These are phyloP conservation scores for Labroides dimidiatus DNA, from an alignment of 2,797 vertebrate species.

Conservation along the genomic window DNA sequence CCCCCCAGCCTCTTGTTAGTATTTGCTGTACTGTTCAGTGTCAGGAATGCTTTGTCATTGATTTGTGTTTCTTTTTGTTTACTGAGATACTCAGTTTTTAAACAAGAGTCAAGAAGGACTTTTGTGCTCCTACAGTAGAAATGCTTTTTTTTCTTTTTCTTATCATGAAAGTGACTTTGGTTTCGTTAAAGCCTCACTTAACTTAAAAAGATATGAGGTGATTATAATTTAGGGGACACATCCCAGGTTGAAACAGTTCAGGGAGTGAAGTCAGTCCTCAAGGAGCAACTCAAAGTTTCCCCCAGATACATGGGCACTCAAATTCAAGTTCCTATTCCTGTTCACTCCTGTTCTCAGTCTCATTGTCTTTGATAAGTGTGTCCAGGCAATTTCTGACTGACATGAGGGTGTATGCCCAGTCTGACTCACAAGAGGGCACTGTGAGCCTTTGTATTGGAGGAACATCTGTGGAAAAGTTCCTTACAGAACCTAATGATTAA, in stretches of 20 bases:
- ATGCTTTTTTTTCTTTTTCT: background rate
- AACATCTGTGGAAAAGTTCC: background rate
- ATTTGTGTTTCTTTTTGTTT: background rate
- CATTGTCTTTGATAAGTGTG: background rate
- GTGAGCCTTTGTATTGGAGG: slow-evolving; percentile 31
- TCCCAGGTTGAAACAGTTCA: slow-evolving; percentile 8
- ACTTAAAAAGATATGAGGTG: background rate
- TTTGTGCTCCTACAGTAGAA: no score
- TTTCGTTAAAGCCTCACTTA: background rate
- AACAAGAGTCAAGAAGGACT: no score
- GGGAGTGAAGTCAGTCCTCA: slow-evolving; percentile 32
- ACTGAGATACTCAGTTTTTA: no score
- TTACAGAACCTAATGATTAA: background rate
- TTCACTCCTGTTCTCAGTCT: background rate
- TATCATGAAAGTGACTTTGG: background rate
- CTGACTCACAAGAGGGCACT: slow-evolving; percentile 67
- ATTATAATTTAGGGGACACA: slow-evolving; percentile 20
- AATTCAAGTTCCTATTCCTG: background rate
- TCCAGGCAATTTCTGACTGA: background rate
- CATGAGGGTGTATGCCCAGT: background rate
- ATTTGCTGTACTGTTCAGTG: no score
- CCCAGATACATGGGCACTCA: background rate
- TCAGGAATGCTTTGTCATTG: background rate
- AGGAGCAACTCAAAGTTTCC: slow-evolving; percentile 35
- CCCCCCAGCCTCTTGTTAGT: no score